phyloP scores from a whole-genome alignment of 2,888 invertebrate genomes.

The Eustalomyia histrio region DNA sequence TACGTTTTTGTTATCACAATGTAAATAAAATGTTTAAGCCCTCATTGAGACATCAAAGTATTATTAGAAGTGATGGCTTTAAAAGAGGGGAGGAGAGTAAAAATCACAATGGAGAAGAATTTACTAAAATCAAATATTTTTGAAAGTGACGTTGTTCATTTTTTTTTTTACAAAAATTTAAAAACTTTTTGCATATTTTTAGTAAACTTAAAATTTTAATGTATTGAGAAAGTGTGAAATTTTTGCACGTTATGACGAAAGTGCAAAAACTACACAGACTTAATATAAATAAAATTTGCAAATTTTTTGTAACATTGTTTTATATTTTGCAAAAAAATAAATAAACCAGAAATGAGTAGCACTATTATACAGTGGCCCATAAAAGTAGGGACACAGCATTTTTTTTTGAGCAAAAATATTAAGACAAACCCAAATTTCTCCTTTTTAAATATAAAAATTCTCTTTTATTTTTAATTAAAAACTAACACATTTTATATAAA shows the following conservation, averaged over 20 bases:
- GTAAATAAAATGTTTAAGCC: background rate
- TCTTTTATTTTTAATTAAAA: too few species aligned
- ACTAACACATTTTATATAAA: too few species aligned
- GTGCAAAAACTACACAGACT: slow-evolving; percentile 29
- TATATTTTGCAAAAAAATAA: slow-evolving; percentile 32
- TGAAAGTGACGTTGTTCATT: slow-evolving; percentile 35
- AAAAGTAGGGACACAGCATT: too few species aligned
- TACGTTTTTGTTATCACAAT: background rate
- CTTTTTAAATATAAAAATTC: too few species aligned
- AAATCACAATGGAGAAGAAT: slow-evolving; percentile 17
- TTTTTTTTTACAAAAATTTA: slow-evolving; percentile 19
- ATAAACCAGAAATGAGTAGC: slow-evolving; percentile 32
- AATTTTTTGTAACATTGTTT: slow-evolving; percentile 17
- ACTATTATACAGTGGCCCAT: slow-evolving; percentile 23
- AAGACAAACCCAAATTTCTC: too few species aligned
- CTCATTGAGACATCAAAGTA: background rate
- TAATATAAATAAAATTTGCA: slow-evolving; percentile 55
- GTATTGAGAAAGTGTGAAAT: slow-evolving; percentile 76
- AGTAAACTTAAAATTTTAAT: slow-evolving; percentile 66
- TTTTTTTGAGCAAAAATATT: too few species aligned
- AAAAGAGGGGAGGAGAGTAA: background rate
- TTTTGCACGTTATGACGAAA: slow-evolving; percentile 72
- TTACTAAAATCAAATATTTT: slow-evolving; percentile 38
- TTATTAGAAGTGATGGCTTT: background rate
- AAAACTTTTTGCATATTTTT: slow-evolving; percentile 49